Conservation (phyloP, 1,140 invertebrate genomes). For the Thalassaphorura encarpata region DNA sequence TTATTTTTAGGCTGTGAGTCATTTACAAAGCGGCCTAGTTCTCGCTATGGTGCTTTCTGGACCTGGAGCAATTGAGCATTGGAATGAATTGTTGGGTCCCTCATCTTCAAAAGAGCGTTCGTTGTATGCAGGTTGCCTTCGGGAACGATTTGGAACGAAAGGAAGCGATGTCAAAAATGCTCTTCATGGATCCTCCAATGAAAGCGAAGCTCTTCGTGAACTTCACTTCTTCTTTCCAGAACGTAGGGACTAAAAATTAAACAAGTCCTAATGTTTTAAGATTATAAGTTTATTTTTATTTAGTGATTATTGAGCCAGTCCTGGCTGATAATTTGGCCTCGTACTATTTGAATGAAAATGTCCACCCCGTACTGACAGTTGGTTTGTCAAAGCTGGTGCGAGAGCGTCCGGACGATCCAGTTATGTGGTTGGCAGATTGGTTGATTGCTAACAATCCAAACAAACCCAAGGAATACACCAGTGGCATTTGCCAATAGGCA, state of each 20-base stretch:
- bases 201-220: conserved; percentile 61
- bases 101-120: conserved; percentile 8
- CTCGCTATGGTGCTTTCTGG: conserved; percentile 25
- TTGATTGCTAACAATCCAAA: conserved; percentile 63
- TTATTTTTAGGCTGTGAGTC: too few species aligned
- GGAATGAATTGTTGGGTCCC: conserved; percentile 22
- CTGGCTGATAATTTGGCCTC: conserved; percentile 44
- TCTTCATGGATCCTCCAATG: conserved; percentile 69
- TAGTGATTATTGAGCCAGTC: conserved; percentile 53
- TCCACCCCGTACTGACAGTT: conserved; percentile 54
- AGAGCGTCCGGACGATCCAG: conserved; percentile 15
- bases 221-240: conserved; percentile 81
- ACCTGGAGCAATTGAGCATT: conserved; percentile 26
- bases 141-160: conserved; percentile 47
- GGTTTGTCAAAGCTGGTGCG: conserved; percentile 51
- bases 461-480: conserved; percentile 44
- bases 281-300: conserved; percentile 23
- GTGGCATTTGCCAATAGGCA: background rate
- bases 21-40: conserved; percentile 15
- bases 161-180: conserved; percentile 57
- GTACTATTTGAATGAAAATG: conserved; percentile 54
- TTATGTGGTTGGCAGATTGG: conserved; percentile 68
- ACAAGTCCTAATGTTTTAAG: background rate
- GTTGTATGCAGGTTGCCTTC: conserved; percentile 8
- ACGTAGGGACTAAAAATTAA: conserved; percentile 54